phyloP scores from a whole-genome alignment of 2,797 vertebrate species.

The Heteromormyrus szaboi region DNA sequence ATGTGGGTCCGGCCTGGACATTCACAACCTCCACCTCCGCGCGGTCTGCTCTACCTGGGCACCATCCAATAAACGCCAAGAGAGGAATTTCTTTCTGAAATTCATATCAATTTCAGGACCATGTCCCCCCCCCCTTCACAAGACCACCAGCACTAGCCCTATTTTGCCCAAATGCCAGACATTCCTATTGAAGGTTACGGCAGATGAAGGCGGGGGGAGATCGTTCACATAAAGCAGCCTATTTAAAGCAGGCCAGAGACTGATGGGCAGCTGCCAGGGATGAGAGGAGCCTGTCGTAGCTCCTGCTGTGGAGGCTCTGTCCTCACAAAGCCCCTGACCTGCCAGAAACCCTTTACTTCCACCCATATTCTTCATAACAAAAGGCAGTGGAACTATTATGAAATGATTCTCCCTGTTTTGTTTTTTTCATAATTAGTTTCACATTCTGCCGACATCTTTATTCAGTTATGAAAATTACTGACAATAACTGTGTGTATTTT shows the following conservation, averaged over 20 bases:
- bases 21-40: conserved; percentile 36
- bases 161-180: conserved; percentile 51
- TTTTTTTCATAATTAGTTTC: not conserved
- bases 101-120: conserved; percentile 48
- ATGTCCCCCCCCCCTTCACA: conserved; percentile 21
- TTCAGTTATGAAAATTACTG: not conserved
- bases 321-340: conserved; percentile 15
- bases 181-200: conserved; percentile 65
- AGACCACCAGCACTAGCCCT: conserved; percentile 16
- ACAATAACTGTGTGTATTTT: not conserved
- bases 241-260: conserved; percentile 43
- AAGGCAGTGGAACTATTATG: not conserved
- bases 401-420: not conserved
- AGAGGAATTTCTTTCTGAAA: conserved; percentile 54
- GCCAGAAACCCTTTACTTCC: not conserved
- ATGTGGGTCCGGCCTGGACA: conserved; percentile 33
- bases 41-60: conserved; percentile 42
- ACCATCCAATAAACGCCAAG: conserved; percentile 34
- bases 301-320: not conserved
- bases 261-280: conserved; percentile 15
- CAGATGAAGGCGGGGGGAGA: conserved; percentile 55
- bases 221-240: conserved; percentile 51
- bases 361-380: not conserved
- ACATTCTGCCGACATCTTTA: not conserved
- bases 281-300: conserved; percentile 7